A percentile compares a stretch with the other conserved stretches of the same genome.
These are phyloP conservation scores for Callionymus lyra DNA, from an alignment of 2,113 vertebrate genomes.

Conservation along the genomic window DNA sequence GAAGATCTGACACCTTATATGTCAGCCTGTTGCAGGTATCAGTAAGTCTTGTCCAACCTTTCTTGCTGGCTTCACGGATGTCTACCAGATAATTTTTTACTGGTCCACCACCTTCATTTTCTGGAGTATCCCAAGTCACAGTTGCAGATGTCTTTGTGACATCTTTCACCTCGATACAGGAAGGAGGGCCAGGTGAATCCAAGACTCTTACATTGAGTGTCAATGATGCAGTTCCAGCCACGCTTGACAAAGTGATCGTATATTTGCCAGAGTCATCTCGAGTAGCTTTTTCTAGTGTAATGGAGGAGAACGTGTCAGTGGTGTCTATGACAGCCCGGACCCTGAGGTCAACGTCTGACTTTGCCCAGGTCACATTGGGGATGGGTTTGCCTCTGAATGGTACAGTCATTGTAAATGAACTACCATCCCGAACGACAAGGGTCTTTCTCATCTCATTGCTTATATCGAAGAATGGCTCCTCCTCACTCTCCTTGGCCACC, in stretches of 20 bases:
- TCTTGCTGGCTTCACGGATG: conserved; percentile 93
- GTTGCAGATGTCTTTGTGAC: conserved; percentile 84
- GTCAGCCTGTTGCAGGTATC: conserved; percentile 87
- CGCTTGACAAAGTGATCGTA: conserved; percentile 82
- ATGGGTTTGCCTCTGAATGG: conserved; percentile 91
- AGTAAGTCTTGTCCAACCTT: conserved; percentile 89
- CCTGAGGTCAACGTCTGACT: conserved; percentile 87
- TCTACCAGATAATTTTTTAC: conserved; percentile 95
- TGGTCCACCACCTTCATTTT: conserved; percentile 91
- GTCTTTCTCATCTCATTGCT: conserved; percentile 96
- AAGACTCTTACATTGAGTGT: conserved; percentile 89
- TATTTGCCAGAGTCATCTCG: conserved; percentile 94
- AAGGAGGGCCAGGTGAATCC: conserved; percentile 88
- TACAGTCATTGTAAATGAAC: conserved; percentile 89
- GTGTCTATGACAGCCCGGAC: conserved; percentile 84
- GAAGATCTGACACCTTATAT: conserved; percentile 80
- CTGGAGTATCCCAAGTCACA: conserved; percentile 90
- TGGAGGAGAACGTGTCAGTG: conserved; percentile 80
- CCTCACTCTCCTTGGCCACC: conserved; percentile 87
- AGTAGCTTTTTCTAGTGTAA: conserved; percentile 91
- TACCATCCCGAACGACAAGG: conserved; percentile 87
- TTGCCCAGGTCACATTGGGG: conserved; percentile 84
- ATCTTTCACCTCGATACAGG: conserved; percentile 74
- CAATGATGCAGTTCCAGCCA: conserved; percentile 76
- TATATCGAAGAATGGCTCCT: conserved; percentile 90